Conservation (phyloP, 2,888 invertebrate species). For the Nebria salina region DNA sequence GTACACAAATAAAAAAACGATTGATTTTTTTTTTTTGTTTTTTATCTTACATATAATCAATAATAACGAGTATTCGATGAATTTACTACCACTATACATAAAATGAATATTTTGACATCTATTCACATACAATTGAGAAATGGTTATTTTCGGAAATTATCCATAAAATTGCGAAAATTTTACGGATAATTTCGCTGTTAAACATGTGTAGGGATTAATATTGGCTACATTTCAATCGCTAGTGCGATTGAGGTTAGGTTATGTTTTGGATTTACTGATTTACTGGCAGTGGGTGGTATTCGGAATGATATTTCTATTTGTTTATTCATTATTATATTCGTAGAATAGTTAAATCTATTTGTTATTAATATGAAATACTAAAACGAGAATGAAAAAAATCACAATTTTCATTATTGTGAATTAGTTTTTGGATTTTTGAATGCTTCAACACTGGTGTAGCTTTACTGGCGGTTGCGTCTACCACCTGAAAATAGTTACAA, state of each 20-base stretch:
- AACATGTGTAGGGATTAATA: not conserved
- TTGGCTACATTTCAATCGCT: not conserved
- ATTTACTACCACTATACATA: constrained; percentile 35
- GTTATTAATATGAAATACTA: constrained; percentile 49
- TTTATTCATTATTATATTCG: not conserved
- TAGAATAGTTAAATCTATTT: constrained; percentile 24
- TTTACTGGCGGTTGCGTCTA: constrained; percentile 61
- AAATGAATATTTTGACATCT: constrained; percentile 38
- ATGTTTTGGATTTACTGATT: constrained; percentile 31
- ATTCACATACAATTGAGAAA: constrained; percentile 39
- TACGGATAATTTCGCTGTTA: not conserved
- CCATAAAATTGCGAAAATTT: not conserved
- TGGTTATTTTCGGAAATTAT: constrained; percentile 12
- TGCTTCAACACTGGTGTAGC: constrained; percentile 48
- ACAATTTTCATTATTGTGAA: constrained; percentile 28
- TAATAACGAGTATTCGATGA: constrained; percentile 41
- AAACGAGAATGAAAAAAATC: constrained; percentile 53
- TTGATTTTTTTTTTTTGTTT: constrained; percentile 24
- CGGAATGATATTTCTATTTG: not conserved
- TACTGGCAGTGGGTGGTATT: not conserved
- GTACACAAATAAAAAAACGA: constrained; percentile 45
- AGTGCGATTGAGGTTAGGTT: constrained; percentile 21
- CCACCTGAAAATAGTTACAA: constrained; percentile 56
- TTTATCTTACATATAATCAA: constrained; percentile 42
- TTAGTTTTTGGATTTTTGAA: constrained; percentile 51